Conservation (phyloP, 2,888 invertebrate species). For the Drosophila mercatorum region DNA sequence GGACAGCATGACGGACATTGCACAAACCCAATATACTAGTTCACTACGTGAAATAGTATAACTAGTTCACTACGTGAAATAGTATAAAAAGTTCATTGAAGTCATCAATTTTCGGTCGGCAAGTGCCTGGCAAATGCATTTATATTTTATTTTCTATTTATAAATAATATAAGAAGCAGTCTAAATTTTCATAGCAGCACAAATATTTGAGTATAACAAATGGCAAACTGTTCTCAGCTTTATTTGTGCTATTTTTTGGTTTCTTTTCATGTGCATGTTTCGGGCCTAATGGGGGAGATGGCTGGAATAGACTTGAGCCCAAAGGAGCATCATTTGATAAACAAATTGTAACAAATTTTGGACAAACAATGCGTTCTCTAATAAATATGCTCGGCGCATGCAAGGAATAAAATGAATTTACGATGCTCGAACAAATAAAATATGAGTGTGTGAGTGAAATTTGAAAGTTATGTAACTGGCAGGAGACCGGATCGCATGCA, state of each 20-base stretch:
- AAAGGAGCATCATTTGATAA: slow-evolving; percentile 39
- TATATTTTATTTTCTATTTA: background rate
- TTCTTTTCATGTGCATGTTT: slow-evolving; percentile 20
- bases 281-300: slow-evolving; percentile 10
- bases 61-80: too few species aligned
- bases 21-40: too few species aligned
- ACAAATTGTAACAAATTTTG: slow-evolving; percentile 50
- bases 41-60: too few species aligned
- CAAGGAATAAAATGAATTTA: slow-evolving; percentile 66
- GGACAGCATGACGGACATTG: too few species aligned
- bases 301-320: slow-evolving; percentile 13
- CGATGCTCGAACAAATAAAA: slow-evolving; percentile 66
- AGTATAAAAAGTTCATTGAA: background rate
- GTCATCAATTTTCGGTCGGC: background rate
- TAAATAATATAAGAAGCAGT: background rate
- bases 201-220: slow-evolving; percentile 8
- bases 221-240: background rate
- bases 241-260: background rate
- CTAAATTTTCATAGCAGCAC: slow-evolving; percentile 14
- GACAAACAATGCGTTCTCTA: slow-evolving; percentile 56
- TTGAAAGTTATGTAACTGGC: slow-evolving; percentile 30
- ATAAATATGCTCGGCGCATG: slow-evolving; percentile 56
- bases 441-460: slow-evolving; percentile 54
- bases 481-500: slow-evolving; percentile 45
- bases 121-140: background rate